phyloP scores from a whole-genome alignment of 2,797 vertebrate species.

The Liasis olivaceus region DNA sequence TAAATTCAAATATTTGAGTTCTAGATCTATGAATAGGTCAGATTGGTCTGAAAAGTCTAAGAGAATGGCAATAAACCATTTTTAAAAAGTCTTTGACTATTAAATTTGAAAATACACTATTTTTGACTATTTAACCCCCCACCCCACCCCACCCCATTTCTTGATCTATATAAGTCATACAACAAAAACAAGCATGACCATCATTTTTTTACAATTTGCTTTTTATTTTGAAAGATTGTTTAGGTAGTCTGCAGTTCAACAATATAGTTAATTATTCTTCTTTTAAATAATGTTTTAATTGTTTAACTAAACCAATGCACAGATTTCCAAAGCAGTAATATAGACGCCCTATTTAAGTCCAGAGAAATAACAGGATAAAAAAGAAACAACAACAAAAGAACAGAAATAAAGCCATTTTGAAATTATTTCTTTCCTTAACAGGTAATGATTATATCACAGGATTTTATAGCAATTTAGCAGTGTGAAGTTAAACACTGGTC shows the following conservation, averaged over 20 bases:
- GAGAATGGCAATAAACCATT: background rate
- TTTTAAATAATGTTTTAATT: constrained; percentile 8
- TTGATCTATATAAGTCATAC: background rate
- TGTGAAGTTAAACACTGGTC: constrained; percentile 22
- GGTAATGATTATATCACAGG: constrained; percentile 40
- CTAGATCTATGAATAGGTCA: background rate
- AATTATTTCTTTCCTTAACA: constrained; percentile 52
- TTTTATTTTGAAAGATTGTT: background rate
- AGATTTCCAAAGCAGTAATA: constrained; percentile 28
- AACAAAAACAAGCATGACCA: background rate
- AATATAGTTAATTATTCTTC: background rate
- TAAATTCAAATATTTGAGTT: background rate
- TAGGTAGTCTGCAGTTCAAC: background rate
- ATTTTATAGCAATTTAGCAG: constrained; percentile 16
- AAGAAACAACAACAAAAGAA: background rate
- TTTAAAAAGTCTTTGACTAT: background rate
- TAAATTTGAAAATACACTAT: too few species aligned
- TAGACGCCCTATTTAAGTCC: constrained; percentile 37
- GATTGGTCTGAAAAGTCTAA: background rate
- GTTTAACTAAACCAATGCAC: constrained; percentile 11
- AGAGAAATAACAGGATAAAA: background rate
- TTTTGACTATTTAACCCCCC: too few species aligned
- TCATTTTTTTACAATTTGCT: background rate
- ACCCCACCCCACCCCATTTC: background rate
- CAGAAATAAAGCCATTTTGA: constrained; percentile 44